Percentiles rank a stretch among this genome's conserved stretches.
These are phyloP conservation scores for Malacosoma neustria DNA, from an alignment of 2,888 invertebrate genomes.

Conservation along the genomic window DNA sequence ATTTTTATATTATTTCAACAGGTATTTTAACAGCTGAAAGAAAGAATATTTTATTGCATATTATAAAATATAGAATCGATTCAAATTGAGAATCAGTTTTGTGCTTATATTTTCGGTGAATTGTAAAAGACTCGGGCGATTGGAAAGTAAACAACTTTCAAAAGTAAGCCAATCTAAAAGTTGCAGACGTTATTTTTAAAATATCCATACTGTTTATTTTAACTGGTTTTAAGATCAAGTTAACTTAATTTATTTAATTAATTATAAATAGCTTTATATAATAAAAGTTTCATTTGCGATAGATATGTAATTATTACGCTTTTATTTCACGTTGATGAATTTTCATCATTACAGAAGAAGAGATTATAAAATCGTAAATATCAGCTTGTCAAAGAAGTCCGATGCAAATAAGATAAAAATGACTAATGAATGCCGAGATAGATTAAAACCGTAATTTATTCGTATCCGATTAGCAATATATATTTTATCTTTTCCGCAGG, in stretches of 20 bases:
- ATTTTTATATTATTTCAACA: conserved; percentile 16
- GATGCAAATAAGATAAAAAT: not conserved
- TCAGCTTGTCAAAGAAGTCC: conserved; percentile 1
- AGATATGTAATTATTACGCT: not conserved
- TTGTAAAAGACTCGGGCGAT: conserved; percentile 8
- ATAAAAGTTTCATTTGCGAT: not conserved
- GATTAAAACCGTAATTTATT: not conserved
- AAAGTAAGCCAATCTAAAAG: not conserved
- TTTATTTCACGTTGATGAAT: not conserved
- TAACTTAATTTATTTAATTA: not conserved
- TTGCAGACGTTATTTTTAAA: conserved; percentile 24
- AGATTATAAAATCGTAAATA: conserved; percentile 7
- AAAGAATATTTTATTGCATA: not conserved
- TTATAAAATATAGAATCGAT: not conserved
- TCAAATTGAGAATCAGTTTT: not conserved
- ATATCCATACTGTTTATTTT: not conserved
- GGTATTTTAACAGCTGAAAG: not conserved
- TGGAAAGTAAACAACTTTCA: conserved; percentile 4
- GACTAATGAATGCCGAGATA: not conserved
- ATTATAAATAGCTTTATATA: not conserved
- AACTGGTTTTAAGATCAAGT: not conserved
- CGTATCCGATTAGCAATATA: not conserved
- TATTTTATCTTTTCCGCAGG: conserved; percentile 14
- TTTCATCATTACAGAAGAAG: not conserved
- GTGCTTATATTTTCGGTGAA: not conserved